A percentile compares a stretch with the other conserved stretches of the same genome.
phyloP scores from a whole-genome alignment of 2,797 vertebrate genomes.

The Oreochromis grahami region DNA sequence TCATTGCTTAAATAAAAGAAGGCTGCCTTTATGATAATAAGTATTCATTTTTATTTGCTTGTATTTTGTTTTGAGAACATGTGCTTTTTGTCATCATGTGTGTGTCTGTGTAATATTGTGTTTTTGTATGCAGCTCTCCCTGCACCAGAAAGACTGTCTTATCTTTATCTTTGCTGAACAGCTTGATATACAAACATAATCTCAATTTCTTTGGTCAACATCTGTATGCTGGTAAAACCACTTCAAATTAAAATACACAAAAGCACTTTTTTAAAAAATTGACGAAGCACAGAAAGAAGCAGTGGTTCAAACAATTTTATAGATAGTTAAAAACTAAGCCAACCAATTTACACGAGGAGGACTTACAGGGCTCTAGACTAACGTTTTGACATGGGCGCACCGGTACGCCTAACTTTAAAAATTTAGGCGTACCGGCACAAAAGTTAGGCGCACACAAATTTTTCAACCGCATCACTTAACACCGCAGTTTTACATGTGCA shows the following conservation, averaged over 20 bases:
- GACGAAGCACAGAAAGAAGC: not conserved
- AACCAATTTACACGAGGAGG: not conserved
- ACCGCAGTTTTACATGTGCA: too few relatives aligned
- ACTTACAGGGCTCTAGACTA: not conserved
- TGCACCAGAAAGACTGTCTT: not conserved
- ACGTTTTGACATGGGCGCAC: too few relatives aligned
- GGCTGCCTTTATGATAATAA: constrained; percentile 10
- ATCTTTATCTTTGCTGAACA: constrained; percentile 14
- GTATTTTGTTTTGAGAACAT: not conserved
- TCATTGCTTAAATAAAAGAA: constrained; percentile 24
- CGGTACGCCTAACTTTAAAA: too few relatives aligned
- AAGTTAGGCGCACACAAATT: too few relatives aligned
- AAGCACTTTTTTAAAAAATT: not conserved
- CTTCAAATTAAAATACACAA: not conserved
- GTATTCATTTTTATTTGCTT: not conserved
- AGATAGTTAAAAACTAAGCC: not conserved
- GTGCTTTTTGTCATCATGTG: not conserved
- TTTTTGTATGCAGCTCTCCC: not conserved
- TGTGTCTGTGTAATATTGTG: not conserved
- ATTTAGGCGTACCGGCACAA: too few relatives aligned
- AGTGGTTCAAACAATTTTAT: not conserved
- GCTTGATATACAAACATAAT: constrained; percentile 6
- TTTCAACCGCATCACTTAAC: too few relatives aligned
- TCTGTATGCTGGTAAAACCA: not conserved
- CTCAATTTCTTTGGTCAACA: not conserved